A percentile compares a stretch with the other conserved stretches of the same genome.
Evolutionary conservation across 2,113 vertebrate genomes (phyloP).

Genomic region (Ammodytes dubius): DNA sequence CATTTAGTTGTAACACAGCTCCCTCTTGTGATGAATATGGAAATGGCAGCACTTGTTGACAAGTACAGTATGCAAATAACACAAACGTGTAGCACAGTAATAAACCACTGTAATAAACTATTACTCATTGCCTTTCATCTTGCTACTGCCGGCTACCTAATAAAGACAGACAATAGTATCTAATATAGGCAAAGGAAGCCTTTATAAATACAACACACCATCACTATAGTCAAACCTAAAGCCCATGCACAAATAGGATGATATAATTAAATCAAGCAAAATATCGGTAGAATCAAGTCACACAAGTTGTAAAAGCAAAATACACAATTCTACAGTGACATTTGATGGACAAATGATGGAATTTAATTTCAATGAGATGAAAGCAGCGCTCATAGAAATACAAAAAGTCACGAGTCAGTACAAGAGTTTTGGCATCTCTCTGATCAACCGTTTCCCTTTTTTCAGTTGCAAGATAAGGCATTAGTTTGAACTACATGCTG

Average conservation of each 20-base stretch:
- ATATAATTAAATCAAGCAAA: not conserved
- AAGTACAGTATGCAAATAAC: not conserved
- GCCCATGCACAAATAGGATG: not conserved
- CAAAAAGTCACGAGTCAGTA: no score
- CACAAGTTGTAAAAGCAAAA: no score
- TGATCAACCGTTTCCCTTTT: not conserved
- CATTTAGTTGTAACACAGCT: slow-evolving; percentile 21
- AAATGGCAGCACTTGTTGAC: not conserved
- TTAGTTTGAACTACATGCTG: not conserved
- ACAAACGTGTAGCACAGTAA: not conserved
- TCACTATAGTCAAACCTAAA: not conserved
- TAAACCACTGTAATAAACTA: not conserved
- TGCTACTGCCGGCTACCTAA: not conserved
- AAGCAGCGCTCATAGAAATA: not conserved
- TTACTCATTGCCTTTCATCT: not conserved
- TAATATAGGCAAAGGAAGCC: not conserved
- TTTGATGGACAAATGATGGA: not conserved
- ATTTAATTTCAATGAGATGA: not conserved
- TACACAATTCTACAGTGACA: not conserved
- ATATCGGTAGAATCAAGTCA: not conserved
- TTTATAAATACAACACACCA: not conserved
- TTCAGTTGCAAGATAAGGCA: not conserved
- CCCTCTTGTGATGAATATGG: slow-evolving; percentile 68
- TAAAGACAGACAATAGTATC: not conserved
- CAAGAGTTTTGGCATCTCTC: not conserved